Conservation (phyloP, 1,140 invertebrate genomes). For the Trichonephila clavata region DNA sequence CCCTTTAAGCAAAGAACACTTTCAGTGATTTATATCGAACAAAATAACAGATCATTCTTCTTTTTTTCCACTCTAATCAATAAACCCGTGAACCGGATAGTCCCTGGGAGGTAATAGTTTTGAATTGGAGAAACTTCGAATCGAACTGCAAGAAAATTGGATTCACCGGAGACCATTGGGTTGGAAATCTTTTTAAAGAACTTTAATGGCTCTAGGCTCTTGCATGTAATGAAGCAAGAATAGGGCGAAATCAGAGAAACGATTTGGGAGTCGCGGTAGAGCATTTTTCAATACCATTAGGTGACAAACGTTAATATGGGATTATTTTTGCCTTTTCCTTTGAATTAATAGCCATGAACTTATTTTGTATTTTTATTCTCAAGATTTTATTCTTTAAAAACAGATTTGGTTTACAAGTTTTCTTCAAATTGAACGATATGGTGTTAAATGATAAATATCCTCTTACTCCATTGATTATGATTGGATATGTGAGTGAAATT, state of each 20-base stretch:
- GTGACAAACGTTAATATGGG: not conserved
- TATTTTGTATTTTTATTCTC: too few relatives aligned
- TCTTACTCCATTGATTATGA: too few relatives aligned
- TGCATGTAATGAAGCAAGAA: constrained; percentile 16
- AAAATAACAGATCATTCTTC: constrained; percentile 12
- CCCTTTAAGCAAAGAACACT: constrained; percentile 10
- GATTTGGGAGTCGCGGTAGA: not conserved
- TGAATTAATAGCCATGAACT: not conserved
- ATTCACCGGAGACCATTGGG: not conserved
- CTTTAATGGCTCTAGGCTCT: not conserved
- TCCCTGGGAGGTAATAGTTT: constrained; percentile 10
- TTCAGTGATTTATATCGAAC: constrained; percentile 32
- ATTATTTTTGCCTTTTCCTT: not conserved
- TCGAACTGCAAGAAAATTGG: not conserved
- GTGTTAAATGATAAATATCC: too few relatives aligned
- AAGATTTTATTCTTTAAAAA: too few relatives aligned
- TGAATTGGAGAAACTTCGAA: not conserved
- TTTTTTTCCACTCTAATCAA: constrained; percentile 6
- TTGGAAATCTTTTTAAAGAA: constrained; percentile 8
- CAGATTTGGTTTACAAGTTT: too few relatives aligned
- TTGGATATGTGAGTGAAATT: too few relatives aligned
- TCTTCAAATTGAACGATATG: too few relatives aligned
- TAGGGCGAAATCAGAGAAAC: not conserved
- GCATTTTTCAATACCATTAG: not conserved
- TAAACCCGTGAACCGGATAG: constrained; percentile 2